These are phyloP conservation scores for Oceanites oceanicus DNA, from an alignment of 2,113 vertebrate genomes.

Conservation along the genomic window DNA sequence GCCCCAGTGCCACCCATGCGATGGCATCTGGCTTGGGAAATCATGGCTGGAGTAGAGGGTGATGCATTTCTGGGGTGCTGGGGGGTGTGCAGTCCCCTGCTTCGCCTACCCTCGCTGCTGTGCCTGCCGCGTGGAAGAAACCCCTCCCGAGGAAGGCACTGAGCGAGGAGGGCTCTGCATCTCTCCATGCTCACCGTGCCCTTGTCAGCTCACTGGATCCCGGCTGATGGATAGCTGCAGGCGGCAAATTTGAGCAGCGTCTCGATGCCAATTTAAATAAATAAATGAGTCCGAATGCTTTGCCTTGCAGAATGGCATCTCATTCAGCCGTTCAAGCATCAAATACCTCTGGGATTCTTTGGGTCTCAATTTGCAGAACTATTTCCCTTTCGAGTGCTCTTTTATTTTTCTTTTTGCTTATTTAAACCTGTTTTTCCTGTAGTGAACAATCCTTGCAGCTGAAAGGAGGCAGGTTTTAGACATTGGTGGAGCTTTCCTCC, in stretches of 20 bases:
- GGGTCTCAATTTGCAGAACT: slow-evolving; percentile 36
- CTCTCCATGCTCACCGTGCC: not conserved
- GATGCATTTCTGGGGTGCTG: not conserved
- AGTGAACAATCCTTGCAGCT: not conserved
- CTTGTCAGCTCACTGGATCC: not conserved
- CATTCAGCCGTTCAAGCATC: slow-evolving; percentile 3
- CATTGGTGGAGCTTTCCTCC: not conserved
- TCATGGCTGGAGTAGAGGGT: not conserved
- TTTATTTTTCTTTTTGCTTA: slow-evolving; percentile 40
- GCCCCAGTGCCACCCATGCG: rapidly evolving
- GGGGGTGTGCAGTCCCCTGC: not conserved
- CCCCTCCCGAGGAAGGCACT: rapidly evolving
- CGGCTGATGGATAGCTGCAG: slow-evolving; percentile 15
- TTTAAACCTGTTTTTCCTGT: slow-evolving; percentile 50
- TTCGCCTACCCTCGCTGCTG: rapidly evolving
- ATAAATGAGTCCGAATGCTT: slow-evolving; percentile 22
- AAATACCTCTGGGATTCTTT: slow-evolving; percentile 52
- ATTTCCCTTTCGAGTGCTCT: slow-evolving; percentile 39
- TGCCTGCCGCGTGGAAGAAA: not conserved
- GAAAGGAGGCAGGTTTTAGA: not conserved
- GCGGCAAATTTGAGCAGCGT: slow-evolving; percentile 20
- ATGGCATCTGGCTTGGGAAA: not conserved
- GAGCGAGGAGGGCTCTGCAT: not conserved
- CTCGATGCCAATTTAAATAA: slow-evolving; percentile 53
- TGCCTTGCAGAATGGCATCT: slow-evolving; percentile 38